Conservation (phyloP, 2,797 vertebrate species). For the Malurus leucopterus region DNA sequence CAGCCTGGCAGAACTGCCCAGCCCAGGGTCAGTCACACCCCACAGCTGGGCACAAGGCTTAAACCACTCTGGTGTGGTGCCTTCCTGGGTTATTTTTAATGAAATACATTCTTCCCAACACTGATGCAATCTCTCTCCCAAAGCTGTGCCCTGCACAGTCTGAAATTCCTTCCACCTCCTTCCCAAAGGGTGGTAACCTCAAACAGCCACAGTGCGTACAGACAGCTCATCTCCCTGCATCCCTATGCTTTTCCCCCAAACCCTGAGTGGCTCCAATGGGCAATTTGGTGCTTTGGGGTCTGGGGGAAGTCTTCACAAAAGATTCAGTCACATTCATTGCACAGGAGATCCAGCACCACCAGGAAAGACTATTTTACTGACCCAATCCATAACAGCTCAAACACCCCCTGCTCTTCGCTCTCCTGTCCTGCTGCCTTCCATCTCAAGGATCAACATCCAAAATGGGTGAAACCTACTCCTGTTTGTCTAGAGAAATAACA, state of each 20-base stretch:
- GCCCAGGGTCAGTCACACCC: background rate
- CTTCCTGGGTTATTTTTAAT: background rate
- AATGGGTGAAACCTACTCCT: background rate
- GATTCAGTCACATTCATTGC: background rate
- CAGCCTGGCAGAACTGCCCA: background rate
- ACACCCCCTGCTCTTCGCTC: background rate
- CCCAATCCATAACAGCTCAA: background rate
- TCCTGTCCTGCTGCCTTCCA: background rate
- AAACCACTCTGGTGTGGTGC: background rate
- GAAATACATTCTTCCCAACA: background rate
- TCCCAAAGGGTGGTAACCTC: background rate
- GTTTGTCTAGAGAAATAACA: background rate
- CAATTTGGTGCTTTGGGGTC: background rate
- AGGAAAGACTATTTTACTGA: background rate
- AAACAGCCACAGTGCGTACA: background rate
- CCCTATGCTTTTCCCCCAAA: background rate
- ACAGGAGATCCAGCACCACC: background rate
- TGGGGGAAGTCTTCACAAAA: background rate
- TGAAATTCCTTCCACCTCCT: too few species aligned
- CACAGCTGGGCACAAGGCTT: background rate
- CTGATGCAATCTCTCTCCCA: background rate
- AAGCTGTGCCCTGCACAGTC: too few species aligned
- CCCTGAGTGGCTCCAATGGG: background rate
- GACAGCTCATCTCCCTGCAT: background rate
- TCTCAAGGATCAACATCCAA: background rate